Evolutionary conservation across 1,140 invertebrate species (phyloP).

Genomic region (Zaprionus gabonicus): DNA sequence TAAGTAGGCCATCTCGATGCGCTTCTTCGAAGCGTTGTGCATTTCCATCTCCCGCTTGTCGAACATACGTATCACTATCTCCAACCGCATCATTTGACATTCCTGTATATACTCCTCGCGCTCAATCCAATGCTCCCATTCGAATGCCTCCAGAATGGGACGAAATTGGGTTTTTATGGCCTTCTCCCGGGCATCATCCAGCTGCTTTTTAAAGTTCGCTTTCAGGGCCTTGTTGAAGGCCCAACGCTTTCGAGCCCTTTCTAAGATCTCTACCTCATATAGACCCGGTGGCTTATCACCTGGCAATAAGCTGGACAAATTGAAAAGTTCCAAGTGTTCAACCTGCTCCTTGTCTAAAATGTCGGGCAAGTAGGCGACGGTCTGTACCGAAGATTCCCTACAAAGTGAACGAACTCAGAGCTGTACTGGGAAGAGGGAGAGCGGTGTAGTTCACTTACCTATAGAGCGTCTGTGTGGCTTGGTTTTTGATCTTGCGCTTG

Average conservation of each 20-base stretch:
- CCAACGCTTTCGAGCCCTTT: constrained; percentile 78
- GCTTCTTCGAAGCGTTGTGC: constrained; percentile 78
- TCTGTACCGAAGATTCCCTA: constrained; percentile 90
- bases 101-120: constrained; percentile 86
- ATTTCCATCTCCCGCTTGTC: constrained; percentile 78
- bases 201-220: constrained; percentile 48
- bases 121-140: constrained; percentile 82
- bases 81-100: constrained; percentile 86
- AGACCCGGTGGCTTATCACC: constrained; percentile 67
- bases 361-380: constrained; percentile 88
- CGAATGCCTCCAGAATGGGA: constrained; percentile 73
- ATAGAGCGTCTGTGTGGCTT: constrained; percentile 73
- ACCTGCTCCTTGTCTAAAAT: constrained; percentile 81
- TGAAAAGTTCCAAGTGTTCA: constrained; percentile 64
- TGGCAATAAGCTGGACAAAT: constrained; percentile 55
- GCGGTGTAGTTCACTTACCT: constrained; percentile 38
- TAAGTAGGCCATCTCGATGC: constrained; percentile 82
- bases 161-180: constrained; percentile 38
- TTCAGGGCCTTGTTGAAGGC: constrained; percentile 70
- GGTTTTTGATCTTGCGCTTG: constrained; percentile 45
- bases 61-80: constrained; percentile 85
- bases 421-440: background rate
- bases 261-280: constrained; percentile 73
- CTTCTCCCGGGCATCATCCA: constrained; percentile 37
- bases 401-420: background rate